phyloP scores from a whole-genome alignment of 2,797 vertebrate genomes.

The Gadopsis bispinosus region DNA sequence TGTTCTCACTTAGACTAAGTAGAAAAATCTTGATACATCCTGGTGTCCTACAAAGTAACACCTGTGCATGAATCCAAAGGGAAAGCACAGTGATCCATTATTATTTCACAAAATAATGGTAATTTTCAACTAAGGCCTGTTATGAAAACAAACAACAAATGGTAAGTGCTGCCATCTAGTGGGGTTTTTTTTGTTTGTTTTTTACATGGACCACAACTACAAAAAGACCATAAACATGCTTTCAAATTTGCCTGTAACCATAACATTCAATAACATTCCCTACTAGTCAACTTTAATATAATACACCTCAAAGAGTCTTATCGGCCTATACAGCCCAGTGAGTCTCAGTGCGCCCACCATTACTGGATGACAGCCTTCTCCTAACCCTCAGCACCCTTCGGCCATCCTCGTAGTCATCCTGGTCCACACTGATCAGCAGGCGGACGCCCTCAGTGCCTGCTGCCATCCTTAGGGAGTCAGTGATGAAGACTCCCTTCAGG shows the following conservation, averaged over 20 bases:
- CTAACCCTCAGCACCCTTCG: conserved; percentile 81
- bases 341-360: conserved; percentile 40
- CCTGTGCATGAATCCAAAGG: conserved; percentile 59
- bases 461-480: conserved; percentile 90
- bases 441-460: conserved; percentile 91
- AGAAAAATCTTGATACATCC: conserved; percentile 32
- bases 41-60: conserved; percentile 56
- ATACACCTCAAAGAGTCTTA: conserved; percentile 28
- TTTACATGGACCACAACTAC: conserved; percentile 45
- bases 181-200: conserved; percentile 17
- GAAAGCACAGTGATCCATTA: conserved; percentile 37
- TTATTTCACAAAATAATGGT: conserved; percentile 41
- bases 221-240: conserved; percentile 46
- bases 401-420: conserved; percentile 94
- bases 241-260: conserved; percentile 10
- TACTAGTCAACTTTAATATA: conserved; percentile 8
- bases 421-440: conserved; percentile 93
- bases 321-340: conserved; percentile 36
- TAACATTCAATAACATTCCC: not conserved
- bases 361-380: conserved; percentile 27
- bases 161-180: conserved; percentile 79
- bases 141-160: conserved; percentile 44
- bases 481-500: conserved; percentile 93
- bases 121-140: conserved; percentile 31
- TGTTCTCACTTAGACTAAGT: conserved; percentile 39